These are phyloP conservation scores for Phortica magna DNA, from an alignment of 2,888 invertebrate genomes.

Conservation along the genomic window DNA sequence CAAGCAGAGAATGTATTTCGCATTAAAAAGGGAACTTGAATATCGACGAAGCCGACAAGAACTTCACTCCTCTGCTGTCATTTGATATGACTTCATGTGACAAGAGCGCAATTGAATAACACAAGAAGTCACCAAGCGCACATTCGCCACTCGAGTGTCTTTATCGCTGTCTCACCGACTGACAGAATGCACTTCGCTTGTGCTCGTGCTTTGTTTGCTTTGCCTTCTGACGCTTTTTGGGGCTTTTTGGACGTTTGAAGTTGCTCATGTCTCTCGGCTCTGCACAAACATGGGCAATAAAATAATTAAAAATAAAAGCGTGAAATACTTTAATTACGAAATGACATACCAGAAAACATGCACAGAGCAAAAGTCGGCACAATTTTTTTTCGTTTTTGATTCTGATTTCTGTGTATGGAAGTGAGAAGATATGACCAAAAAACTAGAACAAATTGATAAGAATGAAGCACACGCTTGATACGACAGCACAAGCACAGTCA, in stretches of 20 bases:
- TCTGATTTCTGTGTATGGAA: conserved; percentile 40
- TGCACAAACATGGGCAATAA: not conserved
- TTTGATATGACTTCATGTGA: too few relatives aligned
- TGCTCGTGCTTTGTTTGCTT: too few relatives aligned
- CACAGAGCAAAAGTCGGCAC: conserved; percentile 39
- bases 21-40: too few relatives aligned
- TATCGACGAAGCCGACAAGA: too few relatives aligned
- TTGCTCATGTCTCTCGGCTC: not conserved
- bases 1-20: too few relatives aligned
- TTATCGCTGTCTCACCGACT: too few relatives aligned
- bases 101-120: too few relatives aligned
- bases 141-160: too few relatives aligned
- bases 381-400: conserved; percentile 18
- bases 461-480: not conserved
- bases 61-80: too few relatives aligned
- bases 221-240: conserved; percentile 24
- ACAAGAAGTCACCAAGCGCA: too few relatives aligned
- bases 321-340: conserved; percentile 48
- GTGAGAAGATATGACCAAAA: conserved; percentile 35
- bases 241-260: too few relatives aligned
- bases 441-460: conserved; percentile 54
- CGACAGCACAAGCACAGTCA: not conserved
- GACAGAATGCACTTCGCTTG: too few relatives aligned
- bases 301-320: conserved; percentile 10
- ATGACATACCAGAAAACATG: conserved; percentile 42